Base-by-base conservation (phyloP, 2,888 invertebrate species). In the Taphrorychus bicolor region DNA sequence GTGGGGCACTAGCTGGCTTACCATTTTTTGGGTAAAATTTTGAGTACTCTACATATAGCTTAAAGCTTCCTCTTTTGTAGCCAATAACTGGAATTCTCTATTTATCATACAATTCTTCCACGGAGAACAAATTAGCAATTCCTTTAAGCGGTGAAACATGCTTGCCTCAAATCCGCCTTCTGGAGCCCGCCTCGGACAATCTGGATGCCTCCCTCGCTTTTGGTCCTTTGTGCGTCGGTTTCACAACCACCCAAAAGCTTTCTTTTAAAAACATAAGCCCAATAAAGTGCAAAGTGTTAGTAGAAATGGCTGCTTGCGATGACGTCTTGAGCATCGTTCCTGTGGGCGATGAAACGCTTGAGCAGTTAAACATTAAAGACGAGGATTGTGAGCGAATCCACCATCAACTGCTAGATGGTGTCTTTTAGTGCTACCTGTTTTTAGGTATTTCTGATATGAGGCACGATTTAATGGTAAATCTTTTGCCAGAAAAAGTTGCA, bases 71-170 rank as follows among this genome's bases (percentile, higher is more conserved):
- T 51, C 4, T 45, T 51, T 71, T 76, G 62, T 59, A 72, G 71
- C 69, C 59, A 14, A 64, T 72, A 40, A 61, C 62, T 24, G 70
- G 61, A 14, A 71, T 48, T 54, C 52, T 75, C 19, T 72, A 74
- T 54, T 64, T 74, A 17, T 59, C 59, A 17, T 71, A 67, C 24
- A 72, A 75, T 62, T 63, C 72, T 5, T 52, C 56, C 7, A 49
- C 52, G 5, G 42, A 70, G 9, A 70, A 73, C 41, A 71, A 61
- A 52, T 64, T 71, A 52, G 57, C 60, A 2, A 69, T 85, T 14
- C 75, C 77, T 53, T 66, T 85, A 40, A 69, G 71, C 14, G 85
- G 85, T 0, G 82, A 83, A 70, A 80, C 83, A 32, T 80, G 79
- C 59, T 76, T 84, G 5, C 84, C 85, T n/a, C 80, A 82, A 76